phyloP scores from a whole-genome alignment of 2,113 vertebrate genomes.

The Heptranchias perlo region DNA sequence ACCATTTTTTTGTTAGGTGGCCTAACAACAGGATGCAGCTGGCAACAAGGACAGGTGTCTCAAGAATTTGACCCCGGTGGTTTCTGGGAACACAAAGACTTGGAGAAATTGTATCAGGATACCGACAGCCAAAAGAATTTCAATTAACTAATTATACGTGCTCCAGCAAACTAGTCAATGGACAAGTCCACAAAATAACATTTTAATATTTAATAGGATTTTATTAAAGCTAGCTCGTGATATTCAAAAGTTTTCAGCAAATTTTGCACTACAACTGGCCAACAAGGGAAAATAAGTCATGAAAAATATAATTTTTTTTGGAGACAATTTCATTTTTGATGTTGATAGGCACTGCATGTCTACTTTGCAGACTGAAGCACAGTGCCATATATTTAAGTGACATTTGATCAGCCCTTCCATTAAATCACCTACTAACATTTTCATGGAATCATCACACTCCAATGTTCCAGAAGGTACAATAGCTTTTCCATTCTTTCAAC shows the following conservation, averaged over 20 bases:
- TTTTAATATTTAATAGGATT: not conserved
- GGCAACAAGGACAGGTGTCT: conserved; percentile 1
- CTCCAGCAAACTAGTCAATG: not conserved
- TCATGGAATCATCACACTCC: not conserved
- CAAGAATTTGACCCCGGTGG: not conserved
- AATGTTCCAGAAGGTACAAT: not conserved
- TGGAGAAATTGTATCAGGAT: not conserved
- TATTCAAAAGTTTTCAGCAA: not conserved
- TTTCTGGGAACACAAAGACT: conserved; percentile 20
- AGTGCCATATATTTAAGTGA: not conserved
- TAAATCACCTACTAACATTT: not conserved
- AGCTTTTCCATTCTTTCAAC: not conserved
- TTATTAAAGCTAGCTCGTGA: not conserved
- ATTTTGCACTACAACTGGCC: not conserved
- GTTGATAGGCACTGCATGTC: too few relatives aligned
- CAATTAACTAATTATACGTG: conserved; percentile 2
- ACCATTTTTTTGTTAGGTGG: not conserved
- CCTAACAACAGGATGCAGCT: not conserved
- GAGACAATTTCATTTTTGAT: not conserved
- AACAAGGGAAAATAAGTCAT: not conserved
- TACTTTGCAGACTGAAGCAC: not conserved
- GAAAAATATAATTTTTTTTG: not conserved
- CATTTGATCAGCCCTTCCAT: not conserved
- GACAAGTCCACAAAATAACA: not conserved
- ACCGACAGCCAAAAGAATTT: not conserved